Percentiles rank a stretch among this genome's conserved stretches.
phyloP scores from a whole-genome alignment of 1,140 invertebrate species.

The Drosophila pseudoobscura region DNA sequence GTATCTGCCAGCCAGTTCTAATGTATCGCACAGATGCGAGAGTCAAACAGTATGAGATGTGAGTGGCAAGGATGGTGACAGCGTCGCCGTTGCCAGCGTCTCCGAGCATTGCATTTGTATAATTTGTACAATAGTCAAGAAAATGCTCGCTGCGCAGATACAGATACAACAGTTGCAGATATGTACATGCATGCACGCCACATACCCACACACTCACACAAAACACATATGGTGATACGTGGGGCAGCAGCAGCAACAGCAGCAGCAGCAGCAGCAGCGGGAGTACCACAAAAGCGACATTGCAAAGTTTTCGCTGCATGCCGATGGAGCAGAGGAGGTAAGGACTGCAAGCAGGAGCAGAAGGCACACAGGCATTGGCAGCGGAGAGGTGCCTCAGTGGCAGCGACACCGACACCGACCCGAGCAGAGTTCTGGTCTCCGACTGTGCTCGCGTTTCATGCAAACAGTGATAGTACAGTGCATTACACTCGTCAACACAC shows the following conservation, averaged over 20 bases:
- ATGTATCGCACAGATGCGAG: conserved; percentile 66
- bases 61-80: conserved; percentile 59
- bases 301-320: conserved; percentile 54
- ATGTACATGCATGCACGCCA: conserved; percentile 22
- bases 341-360: not conserved
- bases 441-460: conserved; percentile 33
- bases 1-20: conserved; percentile 33
- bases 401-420: conserved; percentile 11
- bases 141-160: conserved; percentile 70
- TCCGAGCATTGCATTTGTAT: conserved; percentile 58
- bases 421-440: conserved; percentile 12
- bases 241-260: too few relatives aligned
- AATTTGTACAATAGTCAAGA: conserved; percentile 74
- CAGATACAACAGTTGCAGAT: conserved; percentile 58
- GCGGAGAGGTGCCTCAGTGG: not conserved
- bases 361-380: not conserved
- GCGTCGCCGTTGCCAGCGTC: conserved; percentile 38
- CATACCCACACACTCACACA: conserved; percentile 27
- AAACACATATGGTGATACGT: conserved; percentile 10
- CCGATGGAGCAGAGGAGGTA: not conserved
- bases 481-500: conserved; percentile 24
- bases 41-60: conserved; percentile 20
- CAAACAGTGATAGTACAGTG: conserved; percentile 16
- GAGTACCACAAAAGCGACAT: conserved; percentile 48
- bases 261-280: not conserved